Evolutionary conservation across 2,888 invertebrate genomes (phyloP).

Genomic region (Lepidonotus clava): DNA sequence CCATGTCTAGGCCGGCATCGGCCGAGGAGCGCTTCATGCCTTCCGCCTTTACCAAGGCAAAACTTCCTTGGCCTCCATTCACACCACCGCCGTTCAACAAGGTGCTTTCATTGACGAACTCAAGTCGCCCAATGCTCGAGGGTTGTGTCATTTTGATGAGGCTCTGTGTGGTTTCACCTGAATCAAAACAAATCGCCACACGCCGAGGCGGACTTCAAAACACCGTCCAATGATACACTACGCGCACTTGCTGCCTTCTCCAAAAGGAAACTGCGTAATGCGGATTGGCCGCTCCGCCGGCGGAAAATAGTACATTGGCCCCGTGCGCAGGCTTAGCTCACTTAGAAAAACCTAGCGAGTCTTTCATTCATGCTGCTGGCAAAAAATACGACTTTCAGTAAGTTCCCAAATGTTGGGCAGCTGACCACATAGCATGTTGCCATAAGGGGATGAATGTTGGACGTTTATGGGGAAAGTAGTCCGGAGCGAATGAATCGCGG

Average conservation of each 20-base stretch:
- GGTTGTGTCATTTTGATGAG: slow-evolving; percentile 42
- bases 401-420: background rate
- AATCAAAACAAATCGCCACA: slow-evolving; percentile 39
- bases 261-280: slow-evolving; percentile 52
- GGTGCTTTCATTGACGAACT: slow-evolving; percentile 57
- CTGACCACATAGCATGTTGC: background rate
- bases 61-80: slow-evolving; percentile 45
- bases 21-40: slow-evolving; percentile 54
- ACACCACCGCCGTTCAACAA: slow-evolving; percentile 43
- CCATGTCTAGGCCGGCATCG: slow-evolving; percentile 55
- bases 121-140: slow-evolving; percentile 40
- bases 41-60: slow-evolving; percentile 37
- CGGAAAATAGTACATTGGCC: background rate
- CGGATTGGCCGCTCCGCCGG: slow-evolving; percentile 9
- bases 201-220: slow-evolving; percentile 48
- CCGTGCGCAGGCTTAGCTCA: background rate
- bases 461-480: slow-evolving; percentile 50
- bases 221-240: slow-evolving; percentile 53
- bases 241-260: slow-evolving; percentile 51
- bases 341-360: background rate
- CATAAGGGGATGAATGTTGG: slow-evolving; percentile 8
- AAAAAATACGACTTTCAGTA: background rate
- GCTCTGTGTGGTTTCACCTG: slow-evolving; percentile 11
- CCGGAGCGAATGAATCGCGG: slow-evolving; percentile 40
- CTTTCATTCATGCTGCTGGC: slow-evolving; percentile 15